These are phyloP conservation scores for Cynocephalus volans DNA, from an alignment of 2,113 vertebrate genomes.

Conservation along the genomic window DNA sequence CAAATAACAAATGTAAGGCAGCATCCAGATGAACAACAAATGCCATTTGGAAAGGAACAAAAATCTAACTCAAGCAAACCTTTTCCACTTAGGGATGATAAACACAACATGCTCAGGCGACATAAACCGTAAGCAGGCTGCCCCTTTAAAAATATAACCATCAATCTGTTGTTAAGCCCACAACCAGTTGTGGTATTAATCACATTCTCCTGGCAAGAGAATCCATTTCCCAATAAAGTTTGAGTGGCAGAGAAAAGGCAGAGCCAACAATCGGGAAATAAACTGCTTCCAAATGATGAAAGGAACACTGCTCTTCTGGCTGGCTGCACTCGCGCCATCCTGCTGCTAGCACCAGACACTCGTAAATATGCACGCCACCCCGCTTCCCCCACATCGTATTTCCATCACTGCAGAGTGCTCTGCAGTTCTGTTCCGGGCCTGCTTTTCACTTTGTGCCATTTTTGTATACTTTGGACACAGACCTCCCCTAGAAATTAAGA, in stretches of 20 bases:
- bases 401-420: not conserved
- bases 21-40: constrained; percentile 30
- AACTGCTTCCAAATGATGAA: constrained; percentile 71
- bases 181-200: constrained; percentile 79
- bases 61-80: constrained; percentile 57
- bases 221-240: constrained; percentile 83
- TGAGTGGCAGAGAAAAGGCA: constrained; percentile 83
- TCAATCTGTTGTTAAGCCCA: constrained; percentile 78
- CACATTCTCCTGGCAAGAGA: constrained; percentile 80
- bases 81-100: constrained; percentile 59
- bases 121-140: constrained; percentile 35
- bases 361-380: constrained; percentile 59
- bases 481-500: constrained; percentile 38
- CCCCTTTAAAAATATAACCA: constrained; percentile 79
- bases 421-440: not conserved
- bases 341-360: constrained; percentile 61
- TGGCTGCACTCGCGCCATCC: constrained; percentile 54
- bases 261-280: constrained; percentile 75
- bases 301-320: constrained; percentile 73
- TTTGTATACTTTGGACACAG: constrained; percentile 51
- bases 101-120: not conserved
- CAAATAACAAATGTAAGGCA: constrained; percentile 53
- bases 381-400: not conserved
- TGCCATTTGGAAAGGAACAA: constrained; percentile 18
- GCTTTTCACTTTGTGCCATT: constrained; percentile 18